Percentiles rank a stretch among this genome's conserved stretches.
phyloP scores from a whole-genome alignment of 2,797 vertebrate genomes.

The Helicolenus hilgendorfi region DNA sequence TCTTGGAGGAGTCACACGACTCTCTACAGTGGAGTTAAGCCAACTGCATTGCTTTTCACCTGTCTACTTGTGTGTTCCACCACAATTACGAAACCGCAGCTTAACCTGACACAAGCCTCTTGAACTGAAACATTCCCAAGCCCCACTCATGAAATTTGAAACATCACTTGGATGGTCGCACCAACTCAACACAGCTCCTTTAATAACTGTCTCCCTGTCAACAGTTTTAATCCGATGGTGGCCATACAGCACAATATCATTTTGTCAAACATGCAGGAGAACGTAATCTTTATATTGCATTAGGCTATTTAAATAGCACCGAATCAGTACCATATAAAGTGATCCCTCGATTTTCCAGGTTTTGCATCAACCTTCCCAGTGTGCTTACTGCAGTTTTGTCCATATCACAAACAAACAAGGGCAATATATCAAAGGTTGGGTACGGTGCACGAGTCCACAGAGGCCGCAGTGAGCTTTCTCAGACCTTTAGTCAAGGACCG shows the following conservation, averaged over 20 bases:
- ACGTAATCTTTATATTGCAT: neutral
- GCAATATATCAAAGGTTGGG: neutral
- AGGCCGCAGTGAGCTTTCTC: neutral
- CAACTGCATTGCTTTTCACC: neutral
- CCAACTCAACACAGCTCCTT: neutral
- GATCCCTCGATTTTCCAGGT: neutral
- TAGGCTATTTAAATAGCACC: neutral
- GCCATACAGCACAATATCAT: neutral
- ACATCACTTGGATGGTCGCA: neutral
- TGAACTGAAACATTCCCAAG: neutral
- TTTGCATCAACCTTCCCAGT: neutral
- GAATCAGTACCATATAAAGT: neutral
- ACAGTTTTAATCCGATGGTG: neutral
- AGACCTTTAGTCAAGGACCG: slow-evolving; percentile 16
- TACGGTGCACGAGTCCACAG: neutral
- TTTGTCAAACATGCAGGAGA: neutral
- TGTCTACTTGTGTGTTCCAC: neutral
- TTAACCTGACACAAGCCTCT: neutral
- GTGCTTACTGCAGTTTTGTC: neutral
- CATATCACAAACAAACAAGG: neutral
- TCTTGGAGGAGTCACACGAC: neutral
- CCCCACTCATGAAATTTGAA: slow-evolving; percentile 1
- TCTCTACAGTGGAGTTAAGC: neutral
- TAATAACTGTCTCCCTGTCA: neutral
- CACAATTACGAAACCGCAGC: neutral